Evolutionary conservation across 2,888 invertebrate species (phyloP).

Genomic region (Arrhopalites spinosus): DNA sequence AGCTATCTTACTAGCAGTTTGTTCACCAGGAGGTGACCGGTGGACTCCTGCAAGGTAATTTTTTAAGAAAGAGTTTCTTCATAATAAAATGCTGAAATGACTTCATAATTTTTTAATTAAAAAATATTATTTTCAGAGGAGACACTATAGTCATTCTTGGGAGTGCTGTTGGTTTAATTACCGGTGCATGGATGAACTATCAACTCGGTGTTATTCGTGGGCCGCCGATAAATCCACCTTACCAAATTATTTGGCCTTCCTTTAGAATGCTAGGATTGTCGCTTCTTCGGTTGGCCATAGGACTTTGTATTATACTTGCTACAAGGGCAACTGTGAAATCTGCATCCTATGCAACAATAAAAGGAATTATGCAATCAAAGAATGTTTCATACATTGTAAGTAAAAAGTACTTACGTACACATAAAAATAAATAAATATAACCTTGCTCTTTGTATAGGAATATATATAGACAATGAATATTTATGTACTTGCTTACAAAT

Average conservation of each 20-base stretch:
- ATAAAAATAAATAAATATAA: too few species aligned
- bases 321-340: slow-evolving; percentile 73
- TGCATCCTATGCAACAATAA: slow-evolving; percentile 71
- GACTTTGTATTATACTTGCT: slow-evolving; percentile 74
- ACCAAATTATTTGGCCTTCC: slow-evolving; percentile 78
- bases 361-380: slow-evolving; percentile 65
- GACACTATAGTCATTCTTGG: slow-evolving; percentile 88
- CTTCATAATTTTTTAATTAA: too few species aligned
- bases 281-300: slow-evolving; percentile 73
- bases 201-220: slow-evolving; percentile 69
- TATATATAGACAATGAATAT: too few species aligned
- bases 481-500: too few species aligned
- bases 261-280: slow-evolving; percentile 70
- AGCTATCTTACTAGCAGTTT: slow-evolving; percentile 71
- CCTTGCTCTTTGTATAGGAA: too few species aligned
- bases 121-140: slow-evolving; percentile 68
- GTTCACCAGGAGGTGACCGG: slow-evolving; percentile 72
- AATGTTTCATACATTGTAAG: slow-evolving; percentile 29
- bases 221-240: slow-evolving; percentile 70
- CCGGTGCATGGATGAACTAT: slow-evolving; percentile 84
- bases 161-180: slow-evolving; percentile 76
- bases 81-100: too few species aligned
- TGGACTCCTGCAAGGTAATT: slow-evolving; percentile 92
- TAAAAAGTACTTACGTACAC: too few species aligned
- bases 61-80: too few species aligned